phyloP scores from a whole-genome alignment of 2,113 vertebrate genomes.

The Lathamus discolor region DNA sequence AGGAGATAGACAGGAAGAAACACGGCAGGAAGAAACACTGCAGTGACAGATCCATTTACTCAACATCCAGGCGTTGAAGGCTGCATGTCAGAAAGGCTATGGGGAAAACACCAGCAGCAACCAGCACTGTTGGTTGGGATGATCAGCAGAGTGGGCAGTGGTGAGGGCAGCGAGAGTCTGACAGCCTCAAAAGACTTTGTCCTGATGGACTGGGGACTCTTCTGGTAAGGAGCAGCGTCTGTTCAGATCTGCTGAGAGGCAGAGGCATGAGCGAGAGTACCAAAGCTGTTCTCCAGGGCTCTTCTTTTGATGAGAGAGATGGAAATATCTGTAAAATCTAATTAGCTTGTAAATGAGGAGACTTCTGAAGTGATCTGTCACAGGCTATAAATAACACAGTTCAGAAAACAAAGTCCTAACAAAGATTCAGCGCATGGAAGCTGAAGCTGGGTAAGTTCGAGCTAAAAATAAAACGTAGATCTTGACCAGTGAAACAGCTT shows the following conservation, averaged over 20 bases:
- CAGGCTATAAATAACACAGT: neutral
- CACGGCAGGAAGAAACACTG: neutral
- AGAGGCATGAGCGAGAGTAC: neutral
- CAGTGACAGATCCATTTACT: neutral
- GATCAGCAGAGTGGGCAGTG: rapidly evolving
- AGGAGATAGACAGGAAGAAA: neutral
- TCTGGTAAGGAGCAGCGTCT: neutral
- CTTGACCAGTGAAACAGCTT: slow-evolving; percentile 20
- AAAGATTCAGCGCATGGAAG: neutral
- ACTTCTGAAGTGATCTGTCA: neutral
- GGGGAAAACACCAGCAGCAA: neutral
- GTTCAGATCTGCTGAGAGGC: neutral
- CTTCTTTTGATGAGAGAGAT: neutral
- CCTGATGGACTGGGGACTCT: neutral
- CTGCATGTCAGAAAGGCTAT: neutral
- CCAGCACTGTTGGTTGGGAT: rapidly evolving
- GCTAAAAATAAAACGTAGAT: slow-evolving; percentile 2
- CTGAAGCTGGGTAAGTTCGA: neutral
- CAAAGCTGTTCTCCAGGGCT: neutral
- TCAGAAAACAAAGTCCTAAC: slow-evolving; percentile 5
- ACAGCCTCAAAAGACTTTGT: neutral
- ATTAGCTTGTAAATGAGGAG: slow-evolving; percentile 14
- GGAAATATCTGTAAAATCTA: neutral
- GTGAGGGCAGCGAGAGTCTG: neutral
- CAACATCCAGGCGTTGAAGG: neutral